Percentiles rank a stretch among this genome's conserved stretches.
These are phyloP conservation scores for Euplexia lucipara DNA, from an alignment of 2,888 invertebrate species.

Conservation along the genomic window DNA sequence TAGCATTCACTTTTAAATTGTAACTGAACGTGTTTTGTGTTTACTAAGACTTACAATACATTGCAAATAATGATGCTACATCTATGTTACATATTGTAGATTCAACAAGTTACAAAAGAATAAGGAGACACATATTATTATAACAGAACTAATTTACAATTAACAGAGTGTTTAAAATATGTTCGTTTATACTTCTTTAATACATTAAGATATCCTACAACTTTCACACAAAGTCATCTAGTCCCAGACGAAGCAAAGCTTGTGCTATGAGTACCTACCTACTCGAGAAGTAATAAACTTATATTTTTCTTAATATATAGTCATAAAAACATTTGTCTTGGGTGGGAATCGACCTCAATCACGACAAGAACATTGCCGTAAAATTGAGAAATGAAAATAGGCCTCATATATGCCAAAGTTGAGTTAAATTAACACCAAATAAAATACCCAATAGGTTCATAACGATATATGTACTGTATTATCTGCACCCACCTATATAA, in stretches of 20 bases:
- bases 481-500: too few species aligned
- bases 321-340: too few species aligned
- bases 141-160: too few species aligned
- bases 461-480: not conserved
- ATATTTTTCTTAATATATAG: too few species aligned
- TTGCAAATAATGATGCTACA: too few species aligned
- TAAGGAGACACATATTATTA: not conserved
- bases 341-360: too few species aligned
- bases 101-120: not conserved
- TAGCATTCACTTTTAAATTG: not conserved
- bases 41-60: not conserved
- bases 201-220: too few species aligned
- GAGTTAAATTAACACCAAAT: not conserved
- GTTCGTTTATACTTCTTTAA: too few species aligned
- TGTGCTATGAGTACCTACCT: too few species aligned
- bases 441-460: not conserved
- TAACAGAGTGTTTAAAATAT: not conserved
- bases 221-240: too few species aligned
- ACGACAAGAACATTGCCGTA: not conserved
- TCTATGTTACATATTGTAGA: not conserved
- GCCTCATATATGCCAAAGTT: not conserved
- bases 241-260: too few species aligned
- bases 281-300: too few species aligned
- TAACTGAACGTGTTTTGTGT: not conserved
- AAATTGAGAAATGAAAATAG: not conserved